A percentile compares a stretch with the other conserved stretches of the same genome.
These are phyloP conservation scores for Agonum fuliginosum DNA, from an alignment of 2,888 invertebrate species.

Conservation along the genomic window DNA sequence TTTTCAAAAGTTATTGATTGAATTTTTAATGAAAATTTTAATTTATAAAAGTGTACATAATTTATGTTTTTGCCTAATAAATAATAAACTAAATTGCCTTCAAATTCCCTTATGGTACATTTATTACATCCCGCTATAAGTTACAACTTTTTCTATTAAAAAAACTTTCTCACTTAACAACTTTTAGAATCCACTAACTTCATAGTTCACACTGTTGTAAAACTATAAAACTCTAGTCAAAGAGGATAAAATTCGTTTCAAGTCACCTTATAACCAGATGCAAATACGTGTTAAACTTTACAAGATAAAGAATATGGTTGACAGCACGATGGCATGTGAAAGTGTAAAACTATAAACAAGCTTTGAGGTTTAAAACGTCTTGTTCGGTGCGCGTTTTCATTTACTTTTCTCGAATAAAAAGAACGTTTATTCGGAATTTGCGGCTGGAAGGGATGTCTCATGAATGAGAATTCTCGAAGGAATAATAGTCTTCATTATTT, in stretches of 20 bases:
- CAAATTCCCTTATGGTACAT: slow-evolving; percentile 1
- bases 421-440: slow-evolving; percentile 55
- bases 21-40: neutral
- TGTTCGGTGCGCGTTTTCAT: slow-evolving; percentile 54
- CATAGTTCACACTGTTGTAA: slow-evolving; percentile 11
- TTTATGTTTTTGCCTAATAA: neutral
- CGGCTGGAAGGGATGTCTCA: slow-evolving; percentile 20
- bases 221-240: slow-evolving; percentile 35
- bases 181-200: neutral
- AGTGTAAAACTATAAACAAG: slow-evolving; percentile 43
- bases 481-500: slow-evolving; percentile 37
- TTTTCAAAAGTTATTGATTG: neutral
- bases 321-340: neutral
- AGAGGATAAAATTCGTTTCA: slow-evolving; percentile 21
- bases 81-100: neutral
- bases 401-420: slow-evolving; percentile 49
- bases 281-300: slow-evolving; percentile 20
- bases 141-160: slow-evolving; percentile 37
- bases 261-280: slow-evolving; percentile 6
- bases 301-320: slow-evolving; percentile 4
- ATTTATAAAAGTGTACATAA: neutral
- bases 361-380: slow-evolving; percentile 51
- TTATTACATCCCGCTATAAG: slow-evolving; percentile 9
- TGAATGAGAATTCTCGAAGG: slow-evolving; percentile 37
- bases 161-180: slow-evolving; percentile 30